phyloP scores from a whole-genome alignment of 1,140 invertebrate species.

The Cylas formicarius region DNA sequence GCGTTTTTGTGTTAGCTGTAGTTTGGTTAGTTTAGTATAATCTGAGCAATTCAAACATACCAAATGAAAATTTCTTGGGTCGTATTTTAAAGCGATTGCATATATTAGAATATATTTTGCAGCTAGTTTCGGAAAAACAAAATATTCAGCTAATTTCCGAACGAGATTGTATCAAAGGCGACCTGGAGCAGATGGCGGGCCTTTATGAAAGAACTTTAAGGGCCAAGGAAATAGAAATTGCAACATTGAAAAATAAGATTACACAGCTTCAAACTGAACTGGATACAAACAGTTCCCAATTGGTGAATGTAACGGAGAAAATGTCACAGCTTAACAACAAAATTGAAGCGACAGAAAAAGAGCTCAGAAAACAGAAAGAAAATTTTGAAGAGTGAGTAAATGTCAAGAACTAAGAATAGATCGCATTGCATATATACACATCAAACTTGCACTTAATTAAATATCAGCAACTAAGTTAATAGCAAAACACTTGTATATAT shows the following conservation, averaged over 20 bases:
- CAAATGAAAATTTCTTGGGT: background rate
- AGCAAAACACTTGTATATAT: no score
- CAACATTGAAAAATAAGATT: constrained; percentile 33
- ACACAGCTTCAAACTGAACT: constrained; percentile 32
- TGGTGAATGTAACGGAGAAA: constrained; percentile 22
- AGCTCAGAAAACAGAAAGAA: constrained; percentile 25
- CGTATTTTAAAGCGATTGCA: background rate
- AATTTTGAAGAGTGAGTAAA: constrained; percentile 22
- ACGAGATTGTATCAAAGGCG: constrained; percentile 37
- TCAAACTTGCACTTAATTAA: background rate
- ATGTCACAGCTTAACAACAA: constrained; percentile 23
- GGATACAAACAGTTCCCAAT: constrained; percentile 22
- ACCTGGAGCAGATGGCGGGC: constrained; percentile 39
- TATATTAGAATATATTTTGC: constrained; percentile 5
- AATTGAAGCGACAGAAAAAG: constrained; percentile 21
- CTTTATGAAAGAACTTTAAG: constrained; percentile 38
- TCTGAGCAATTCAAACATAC: no score
- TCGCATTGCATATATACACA: background rate
- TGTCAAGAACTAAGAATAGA: constrained; percentile 1
- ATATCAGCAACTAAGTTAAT: background rate
- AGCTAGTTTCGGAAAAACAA: constrained; percentile 38
- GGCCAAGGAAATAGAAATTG: constrained; percentile 37
- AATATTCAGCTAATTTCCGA: constrained; percentile 39
- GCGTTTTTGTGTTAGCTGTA: no score
- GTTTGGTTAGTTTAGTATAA: no score